Conservation (phyloP, 2,113 vertebrate species). For the Sapajus apella region DNA sequence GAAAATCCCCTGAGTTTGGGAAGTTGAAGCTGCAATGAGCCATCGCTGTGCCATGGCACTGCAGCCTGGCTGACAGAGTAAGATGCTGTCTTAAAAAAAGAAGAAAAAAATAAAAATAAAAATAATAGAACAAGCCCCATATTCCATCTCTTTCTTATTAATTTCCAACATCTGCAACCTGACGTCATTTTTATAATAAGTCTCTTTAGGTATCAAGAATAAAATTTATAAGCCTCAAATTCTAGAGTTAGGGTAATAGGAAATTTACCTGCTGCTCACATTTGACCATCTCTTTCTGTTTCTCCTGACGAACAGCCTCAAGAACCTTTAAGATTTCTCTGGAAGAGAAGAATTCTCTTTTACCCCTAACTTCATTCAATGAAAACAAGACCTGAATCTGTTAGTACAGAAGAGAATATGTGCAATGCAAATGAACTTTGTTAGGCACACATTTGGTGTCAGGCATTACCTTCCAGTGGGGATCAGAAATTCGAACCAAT, state of each 20-base stretch:
- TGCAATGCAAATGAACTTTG: neutral
- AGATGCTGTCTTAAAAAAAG: no score
- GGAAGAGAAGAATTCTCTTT: constrained; percentile 61
- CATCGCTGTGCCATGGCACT: no score
- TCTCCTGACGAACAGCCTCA: constrained; percentile 88
- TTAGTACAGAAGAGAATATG: neutral
- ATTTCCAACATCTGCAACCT: neutral
- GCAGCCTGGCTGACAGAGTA: no score
- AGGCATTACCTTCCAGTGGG: neutral
- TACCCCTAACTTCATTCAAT: neutral
- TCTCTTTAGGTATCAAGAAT: neutral
- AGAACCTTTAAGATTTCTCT: constrained; percentile 91
- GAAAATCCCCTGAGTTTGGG: no score
- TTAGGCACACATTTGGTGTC: neutral
- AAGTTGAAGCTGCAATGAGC: no score
- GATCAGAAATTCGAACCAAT: neutral
- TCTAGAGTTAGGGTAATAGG: neutral
- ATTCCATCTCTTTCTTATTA: neutral
- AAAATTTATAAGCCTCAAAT: neutral
- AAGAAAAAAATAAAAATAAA: neutral
- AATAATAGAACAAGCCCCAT: constrained; percentile 50
- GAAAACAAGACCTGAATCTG: neutral
- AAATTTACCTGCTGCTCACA: constrained; percentile 90
- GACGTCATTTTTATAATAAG: neutral
- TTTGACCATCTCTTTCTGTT: constrained; percentile 85